Conservation (phyloP, 2,797 vertebrate species). For the Gallinago nigripennis region DNA sequence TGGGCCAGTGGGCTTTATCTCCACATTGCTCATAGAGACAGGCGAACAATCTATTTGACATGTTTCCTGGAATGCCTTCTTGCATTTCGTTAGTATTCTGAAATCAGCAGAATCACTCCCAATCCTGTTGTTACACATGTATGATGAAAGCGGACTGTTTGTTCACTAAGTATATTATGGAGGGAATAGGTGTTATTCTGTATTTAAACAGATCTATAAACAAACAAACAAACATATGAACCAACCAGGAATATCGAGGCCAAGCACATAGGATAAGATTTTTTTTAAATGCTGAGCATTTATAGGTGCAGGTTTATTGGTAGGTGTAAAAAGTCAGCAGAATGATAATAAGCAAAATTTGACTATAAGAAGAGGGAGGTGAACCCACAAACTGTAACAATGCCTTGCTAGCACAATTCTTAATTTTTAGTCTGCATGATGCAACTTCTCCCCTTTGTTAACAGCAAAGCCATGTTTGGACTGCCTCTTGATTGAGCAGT, state of each 20-base stretch:
- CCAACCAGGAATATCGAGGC: background rate
- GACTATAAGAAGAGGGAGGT: background rate
- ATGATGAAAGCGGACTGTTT: background rate
- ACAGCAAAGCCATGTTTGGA: background rate
- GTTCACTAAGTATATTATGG: background rate
- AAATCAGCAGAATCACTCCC: background rate
- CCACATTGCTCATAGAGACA: background rate
- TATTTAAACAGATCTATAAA: background rate
- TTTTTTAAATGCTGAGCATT: background rate
- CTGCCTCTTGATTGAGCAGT: background rate
- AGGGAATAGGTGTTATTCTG: background rate
- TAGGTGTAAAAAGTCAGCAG: background rate
- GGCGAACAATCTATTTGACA: background rate
- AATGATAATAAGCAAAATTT: background rate
- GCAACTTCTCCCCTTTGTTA: background rate
- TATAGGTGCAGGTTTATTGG: background rate
- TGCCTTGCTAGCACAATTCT: background rate
- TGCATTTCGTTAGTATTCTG: accelerated
- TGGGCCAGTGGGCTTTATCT: background rate
- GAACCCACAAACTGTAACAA: background rate
- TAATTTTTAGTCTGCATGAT: background rate
- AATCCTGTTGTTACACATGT: background rate
- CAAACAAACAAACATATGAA: background rate
- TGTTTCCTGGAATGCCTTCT: background rate
- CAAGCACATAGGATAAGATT: background rate